Base-by-base conservation (phyloP, 2,797 vertebrate species). In the Tauraco hartlaubi region DNA sequence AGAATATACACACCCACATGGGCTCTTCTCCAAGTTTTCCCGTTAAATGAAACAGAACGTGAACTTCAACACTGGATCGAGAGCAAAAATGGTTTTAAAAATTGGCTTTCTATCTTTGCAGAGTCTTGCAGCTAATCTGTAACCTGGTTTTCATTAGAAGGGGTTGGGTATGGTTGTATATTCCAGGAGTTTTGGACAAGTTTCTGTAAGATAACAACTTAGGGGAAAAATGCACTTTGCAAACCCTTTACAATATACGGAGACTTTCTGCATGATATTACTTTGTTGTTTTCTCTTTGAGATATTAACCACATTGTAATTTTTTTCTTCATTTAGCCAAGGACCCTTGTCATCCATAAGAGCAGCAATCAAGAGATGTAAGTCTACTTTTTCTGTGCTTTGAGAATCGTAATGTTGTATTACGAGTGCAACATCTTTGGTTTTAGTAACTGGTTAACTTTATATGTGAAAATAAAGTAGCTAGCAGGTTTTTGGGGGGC, bases 331-430 rank as follows among this genome's bases (percentile, higher is more conserved):
- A 93, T 97, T 92, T 98, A 99, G 99, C 95, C 99, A 98, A 98
- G 99, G 99, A 94, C 98, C 99, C 52, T 98, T 99, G 96, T 99
- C 99, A 46, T 99, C 99, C 49, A 98, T 99, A 98, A 98, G 98
- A 99, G 99, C 99, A 39, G 99, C 98, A 66, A 99, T 99, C 98
- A 99, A 99, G 97, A 99, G 98, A 98, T 98, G 99, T 99, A 98
- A 99, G 99, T 98, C 63, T 88, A 54, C 82, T 97, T 97, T 95
- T 93, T 80, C 37, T 82, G 7, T 85, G 71, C 92, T 62, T 88
- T 76, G 35, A 61, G 29, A 78, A 43, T 54, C 29, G 6, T 92
- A 51, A n/a, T 92, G 73, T 85, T 81, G 35, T 72, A 35, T 35
- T 35, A 19, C 94, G 67, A 76, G 86, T 77, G 58, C 41, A 71